phyloP scores from a whole-genome alignment of 2,888 invertebrate species.

The Hanleya hanleyi region DNA sequence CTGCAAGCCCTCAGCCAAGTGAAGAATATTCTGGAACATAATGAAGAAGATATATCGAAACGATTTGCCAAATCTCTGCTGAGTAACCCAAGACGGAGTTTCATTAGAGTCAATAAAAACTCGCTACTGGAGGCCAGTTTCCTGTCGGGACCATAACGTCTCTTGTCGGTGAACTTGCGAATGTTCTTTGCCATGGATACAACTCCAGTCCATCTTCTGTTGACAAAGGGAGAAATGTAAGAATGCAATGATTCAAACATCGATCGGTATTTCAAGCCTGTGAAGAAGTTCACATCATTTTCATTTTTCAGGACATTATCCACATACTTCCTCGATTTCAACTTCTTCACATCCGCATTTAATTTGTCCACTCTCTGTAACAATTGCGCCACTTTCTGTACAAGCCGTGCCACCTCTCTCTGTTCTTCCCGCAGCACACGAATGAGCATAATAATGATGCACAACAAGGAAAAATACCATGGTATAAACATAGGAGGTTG shows the following conservation, averaged over 20 bases:
- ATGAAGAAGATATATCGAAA: constrained; percentile 26
- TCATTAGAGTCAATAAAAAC: constrained; percentile 23
- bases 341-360: too few species aligned
- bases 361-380: too few species aligned
- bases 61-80: constrained; percentile 28
- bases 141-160: constrained; percentile 20
- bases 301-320: constrained; percentile 24
- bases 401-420: too few species aligned
- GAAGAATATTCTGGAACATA: constrained; percentile 27
- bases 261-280: constrained; percentile 13
- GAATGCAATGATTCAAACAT: constrained; percentile 28
- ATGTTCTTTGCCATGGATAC: constrained; percentile 5
- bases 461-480: too few species aligned
- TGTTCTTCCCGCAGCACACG: too few species aligned
- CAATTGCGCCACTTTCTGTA: too few species aligned
- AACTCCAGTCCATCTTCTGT: constrained; percentile 29
- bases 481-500: too few species aligned
- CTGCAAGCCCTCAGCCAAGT: constrained; percentile 25
- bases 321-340: too few species aligned
- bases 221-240: constrained; percentile 24
- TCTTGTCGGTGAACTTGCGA: not conserved
- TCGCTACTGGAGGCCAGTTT: constrained; percentile 30
- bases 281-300: constrained; percentile 25
- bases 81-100: not conserved
- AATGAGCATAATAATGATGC: too few species aligned